Base-by-base conservation (phyloP, 1,140 invertebrate genomes). In the Contarinia nasturtii region DNA sequence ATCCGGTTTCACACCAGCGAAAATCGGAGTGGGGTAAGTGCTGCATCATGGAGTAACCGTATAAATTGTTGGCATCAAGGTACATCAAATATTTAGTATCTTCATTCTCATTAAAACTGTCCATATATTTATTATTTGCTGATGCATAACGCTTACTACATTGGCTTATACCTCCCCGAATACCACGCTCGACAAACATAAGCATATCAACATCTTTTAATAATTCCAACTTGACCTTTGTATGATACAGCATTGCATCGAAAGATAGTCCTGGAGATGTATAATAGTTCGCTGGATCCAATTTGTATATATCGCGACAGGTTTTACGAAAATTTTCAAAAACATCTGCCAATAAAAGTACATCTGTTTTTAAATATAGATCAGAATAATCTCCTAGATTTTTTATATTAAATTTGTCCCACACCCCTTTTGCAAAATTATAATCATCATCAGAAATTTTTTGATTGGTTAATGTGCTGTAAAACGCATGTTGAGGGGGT, bases 11-110 rank as follows among this genome's bases (percentile, higher is more conserved):
- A 27, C 36, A 45, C 43, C 66, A 74, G 52, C 66, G 43, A 60
- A 73, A 74, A 34, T 56, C 50, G 27, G 47, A 49, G 17, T 51
- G 52, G 18, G 68, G 68, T 41, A 73, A 53, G 48, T 49, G 53
- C 50, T 65, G 53, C 18, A 53, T 61, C 67, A 73, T 69, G 10
- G 63, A 60, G 45, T 52, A 62, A 12, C 70, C 71, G 62, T 76
- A 75, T 42, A 72, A 54, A 59, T 73, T 73, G 53, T 71, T 73
- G 8, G 57, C 61, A 65, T 73, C 70, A n/a, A 64, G 59, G 57
- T 73, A 71, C 18, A 58, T 52, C 17, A 72, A 44, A 56, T 57
- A 68, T 11, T 55, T 58, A 2, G 18, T 19, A 33, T 43, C 46
- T 17, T 47, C 42, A 51, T 64, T 48, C 27, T 48, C 53, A 12